phyloP scores from a whole-genome alignment of 2,888 invertebrate species.

The Trimorus sp. region DNA sequence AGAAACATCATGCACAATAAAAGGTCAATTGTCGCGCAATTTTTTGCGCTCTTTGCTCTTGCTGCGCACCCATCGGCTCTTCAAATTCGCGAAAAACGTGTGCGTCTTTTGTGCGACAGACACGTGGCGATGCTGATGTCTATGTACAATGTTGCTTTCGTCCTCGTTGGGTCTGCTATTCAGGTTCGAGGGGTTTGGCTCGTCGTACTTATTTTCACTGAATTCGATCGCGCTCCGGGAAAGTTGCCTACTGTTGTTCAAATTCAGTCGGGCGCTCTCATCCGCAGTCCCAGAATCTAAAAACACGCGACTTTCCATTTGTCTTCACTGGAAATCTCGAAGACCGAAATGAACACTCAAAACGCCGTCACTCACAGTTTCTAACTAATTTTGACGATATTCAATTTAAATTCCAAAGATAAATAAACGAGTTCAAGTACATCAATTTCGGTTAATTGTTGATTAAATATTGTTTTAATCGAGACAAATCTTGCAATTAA shows the following conservation, averaged over 20 bases:
- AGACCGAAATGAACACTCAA: background rate
- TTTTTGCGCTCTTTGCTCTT: slow-evolving; percentile 88
- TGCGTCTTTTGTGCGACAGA: slow-evolving; percentile 91
- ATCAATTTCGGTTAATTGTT: no score
- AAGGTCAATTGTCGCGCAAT: slow-evolving; percentile 82
- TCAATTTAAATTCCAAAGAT: background rate
- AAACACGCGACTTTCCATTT: background rate
- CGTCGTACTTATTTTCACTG: slow-evolving; percentile 69
- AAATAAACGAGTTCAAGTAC: no score
- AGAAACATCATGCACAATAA: no score
- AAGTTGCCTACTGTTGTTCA: slow-evolving; percentile 85
- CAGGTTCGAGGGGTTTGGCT: slow-evolving; percentile 43
- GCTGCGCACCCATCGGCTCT: slow-evolving; percentile 91
- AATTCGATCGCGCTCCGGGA: slow-evolving; percentile 92
- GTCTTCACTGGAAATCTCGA: background rate
- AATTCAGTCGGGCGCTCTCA: slow-evolving; percentile 76
- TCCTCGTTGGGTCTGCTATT: slow-evolving; percentile 61
- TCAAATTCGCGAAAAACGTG: slow-evolving; percentile 91
- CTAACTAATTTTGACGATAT: background rate
- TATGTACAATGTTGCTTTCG: slow-evolving; percentile 66
- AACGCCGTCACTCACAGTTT: background rate
- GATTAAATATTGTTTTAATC: no score
- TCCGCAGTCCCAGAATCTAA: slow-evolving; percentile 66
- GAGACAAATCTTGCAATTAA: no score
- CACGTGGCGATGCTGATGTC: slow-evolving; percentile 84